phyloP scores from a whole-genome alignment of 2,888 invertebrate genomes.

The Danaus chrysippus region DNA sequence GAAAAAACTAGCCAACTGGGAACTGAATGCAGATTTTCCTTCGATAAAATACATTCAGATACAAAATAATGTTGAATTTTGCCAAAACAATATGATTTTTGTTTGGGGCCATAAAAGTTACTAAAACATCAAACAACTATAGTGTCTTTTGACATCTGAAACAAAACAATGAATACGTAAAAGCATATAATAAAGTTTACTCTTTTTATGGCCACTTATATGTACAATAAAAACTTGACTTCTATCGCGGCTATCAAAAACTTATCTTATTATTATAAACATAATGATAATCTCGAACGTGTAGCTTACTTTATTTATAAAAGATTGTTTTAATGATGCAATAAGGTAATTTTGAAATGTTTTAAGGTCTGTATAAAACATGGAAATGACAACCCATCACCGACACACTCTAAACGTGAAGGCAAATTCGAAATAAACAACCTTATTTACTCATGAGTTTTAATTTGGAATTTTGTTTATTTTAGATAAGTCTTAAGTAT shows the following conservation, averaged over 20 bases:
- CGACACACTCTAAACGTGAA: slow-evolving; percentile 7
- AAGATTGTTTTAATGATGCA: neutral
- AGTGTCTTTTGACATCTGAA: too few relatives aligned
- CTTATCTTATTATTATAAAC: neutral
- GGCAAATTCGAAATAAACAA: slow-evolving; percentile 17
- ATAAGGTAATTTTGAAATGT: neutral
- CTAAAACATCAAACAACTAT: too few relatives aligned
- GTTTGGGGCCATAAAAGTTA: too few relatives aligned
- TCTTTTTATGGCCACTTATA: too few relatives aligned
- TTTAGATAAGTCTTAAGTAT: neutral
- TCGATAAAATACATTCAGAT: neutral
- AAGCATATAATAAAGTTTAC: too few relatives aligned
- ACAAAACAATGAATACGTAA: too few relatives aligned
- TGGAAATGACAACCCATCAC: slow-evolving; percentile 7
- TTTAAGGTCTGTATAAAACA: neutral
- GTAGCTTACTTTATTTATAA: neutral
- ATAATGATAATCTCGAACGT: neutral
- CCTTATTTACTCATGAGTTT: slow-evolving; percentile 12
- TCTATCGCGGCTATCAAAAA: too few relatives aligned
- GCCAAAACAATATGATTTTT: too few relatives aligned
- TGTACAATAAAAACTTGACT: too few relatives aligned
- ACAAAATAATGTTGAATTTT: too few relatives aligned
- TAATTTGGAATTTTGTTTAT: slow-evolving; percentile 18
- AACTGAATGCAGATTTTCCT: slow-evolving; percentile 5
- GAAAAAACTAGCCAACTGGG: slow-evolving; percentile 30